These are phyloP conservation scores for Empis livida DNA, from an alignment of 2,888 invertebrate genomes.

Conservation along the genomic window DNA sequence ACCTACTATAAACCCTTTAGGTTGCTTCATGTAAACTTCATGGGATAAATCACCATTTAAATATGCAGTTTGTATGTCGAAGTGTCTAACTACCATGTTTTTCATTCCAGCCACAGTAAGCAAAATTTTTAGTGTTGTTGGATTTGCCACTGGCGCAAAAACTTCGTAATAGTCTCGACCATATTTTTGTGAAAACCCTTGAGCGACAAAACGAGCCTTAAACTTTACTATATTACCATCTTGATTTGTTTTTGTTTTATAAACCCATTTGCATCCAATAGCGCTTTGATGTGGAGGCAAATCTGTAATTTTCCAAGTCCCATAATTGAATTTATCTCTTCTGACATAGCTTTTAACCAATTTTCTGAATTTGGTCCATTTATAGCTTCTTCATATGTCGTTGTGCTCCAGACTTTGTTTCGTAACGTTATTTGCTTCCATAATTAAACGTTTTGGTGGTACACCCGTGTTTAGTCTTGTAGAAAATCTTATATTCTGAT, in stretches of 20 bases:
- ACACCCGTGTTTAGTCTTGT: not conserved
- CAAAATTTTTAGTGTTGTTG: not conserved
- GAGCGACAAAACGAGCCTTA: conserved; percentile 6
- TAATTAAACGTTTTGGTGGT: not conserved
- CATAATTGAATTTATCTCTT: not conserved
- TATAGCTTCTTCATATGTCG: not conserved
- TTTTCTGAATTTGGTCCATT: not conserved
- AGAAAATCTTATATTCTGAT: not conserved
- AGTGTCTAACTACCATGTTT: not conserved
- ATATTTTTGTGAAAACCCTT: conserved; percentile 5
- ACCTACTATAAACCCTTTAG: too few relatives aligned
- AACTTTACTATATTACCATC: not conserved
- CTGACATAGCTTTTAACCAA: not conserved
- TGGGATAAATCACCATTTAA: too few relatives aligned
- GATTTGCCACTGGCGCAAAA: too few relatives aligned
- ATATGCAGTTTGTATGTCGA: too few relatives aligned
- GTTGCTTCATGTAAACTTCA: too few relatives aligned
- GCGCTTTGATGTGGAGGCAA: not conserved
- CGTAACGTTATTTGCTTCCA: not conserved
- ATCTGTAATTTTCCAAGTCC: not conserved
- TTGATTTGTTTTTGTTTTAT: not conserved
- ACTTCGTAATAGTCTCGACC: too few relatives aligned
- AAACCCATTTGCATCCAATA: not conserved
- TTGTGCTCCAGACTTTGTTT: not conserved
- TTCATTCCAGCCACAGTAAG: not conserved